Conservation (phyloP, 2,113 vertebrate species). For the Mobula hypostoma region DNA sequence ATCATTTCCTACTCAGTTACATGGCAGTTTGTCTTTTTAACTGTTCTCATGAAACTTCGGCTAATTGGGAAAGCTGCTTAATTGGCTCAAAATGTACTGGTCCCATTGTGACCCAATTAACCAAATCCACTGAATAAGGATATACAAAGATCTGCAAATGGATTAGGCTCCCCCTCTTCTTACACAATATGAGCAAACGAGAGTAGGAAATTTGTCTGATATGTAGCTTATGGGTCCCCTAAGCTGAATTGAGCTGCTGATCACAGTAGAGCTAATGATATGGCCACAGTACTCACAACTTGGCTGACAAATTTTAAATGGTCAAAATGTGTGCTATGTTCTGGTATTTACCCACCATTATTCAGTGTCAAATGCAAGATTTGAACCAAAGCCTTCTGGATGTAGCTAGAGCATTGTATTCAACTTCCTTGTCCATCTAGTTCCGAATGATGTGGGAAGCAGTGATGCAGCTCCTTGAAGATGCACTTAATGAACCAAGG, state of each 20-base stretch:
- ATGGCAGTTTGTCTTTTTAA: too few relatives aligned
- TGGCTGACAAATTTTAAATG: not conserved
- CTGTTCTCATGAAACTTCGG: too few relatives aligned
- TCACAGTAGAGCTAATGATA: not conserved
- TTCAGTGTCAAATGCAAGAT: not conserved
- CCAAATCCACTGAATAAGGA: too few relatives aligned
- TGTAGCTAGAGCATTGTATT: not conserved
- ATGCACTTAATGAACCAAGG: not conserved
- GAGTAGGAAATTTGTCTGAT: not conserved
- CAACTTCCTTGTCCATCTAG: not conserved
- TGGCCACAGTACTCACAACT: not conserved
- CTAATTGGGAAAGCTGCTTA: too few relatives aligned
- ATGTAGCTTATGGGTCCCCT: not conserved
- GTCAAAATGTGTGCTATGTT: not conserved
- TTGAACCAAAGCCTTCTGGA: not conserved
- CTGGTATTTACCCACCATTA: not conserved
- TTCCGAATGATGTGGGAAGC: not conserved
- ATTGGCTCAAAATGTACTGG: too few relatives aligned
- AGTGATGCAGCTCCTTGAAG: not conserved
- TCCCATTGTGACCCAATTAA: too few relatives aligned
- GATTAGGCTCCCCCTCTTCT: not conserved
- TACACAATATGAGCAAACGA: not conserved
- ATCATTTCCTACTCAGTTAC: too few relatives aligned
- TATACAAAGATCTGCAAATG: not conserved
- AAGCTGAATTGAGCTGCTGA: not conserved